Conservation (phyloP, 2,113 vertebrate genomes). For the Lathamus discolor region DNA sequence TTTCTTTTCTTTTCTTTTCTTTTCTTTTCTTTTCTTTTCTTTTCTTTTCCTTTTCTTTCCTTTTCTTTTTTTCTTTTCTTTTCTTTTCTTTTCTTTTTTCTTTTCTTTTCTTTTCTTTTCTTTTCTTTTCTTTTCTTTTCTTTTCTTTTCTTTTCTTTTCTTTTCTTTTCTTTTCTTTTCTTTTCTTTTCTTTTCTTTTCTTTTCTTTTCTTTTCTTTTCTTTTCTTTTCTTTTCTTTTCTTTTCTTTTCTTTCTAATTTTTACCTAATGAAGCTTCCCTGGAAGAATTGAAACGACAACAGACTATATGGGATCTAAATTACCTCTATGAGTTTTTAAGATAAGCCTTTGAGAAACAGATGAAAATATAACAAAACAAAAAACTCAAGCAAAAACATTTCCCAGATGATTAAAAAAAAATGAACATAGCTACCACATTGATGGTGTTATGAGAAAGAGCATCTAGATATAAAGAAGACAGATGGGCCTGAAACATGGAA, state of each 20-base stretch:
- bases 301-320: neutral
- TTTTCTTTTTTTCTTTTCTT: no score
- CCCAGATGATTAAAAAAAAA: constrained; percentile 31
- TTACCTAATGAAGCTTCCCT: neutral
- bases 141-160: no score
- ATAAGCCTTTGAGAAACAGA: neutral
- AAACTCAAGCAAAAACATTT: neutral
- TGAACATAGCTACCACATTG: constrained; percentile 3
- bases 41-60: no score
- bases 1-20: neutral
- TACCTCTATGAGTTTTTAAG: neutral
- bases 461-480: constrained; percentile 33
- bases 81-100: no score
- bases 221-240: neutral
- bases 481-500: neutral
- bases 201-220: neutral
- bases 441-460: neutral
- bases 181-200: neutral
- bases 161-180: neutral
- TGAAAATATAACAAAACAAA: neutral
- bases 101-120: no score
- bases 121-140: no score
- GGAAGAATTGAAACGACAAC: neutral
- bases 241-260: neutral
- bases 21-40: no score